phyloP scores from a whole-genome alignment of 2,888 invertebrate species.

The Dione juno region DNA sequence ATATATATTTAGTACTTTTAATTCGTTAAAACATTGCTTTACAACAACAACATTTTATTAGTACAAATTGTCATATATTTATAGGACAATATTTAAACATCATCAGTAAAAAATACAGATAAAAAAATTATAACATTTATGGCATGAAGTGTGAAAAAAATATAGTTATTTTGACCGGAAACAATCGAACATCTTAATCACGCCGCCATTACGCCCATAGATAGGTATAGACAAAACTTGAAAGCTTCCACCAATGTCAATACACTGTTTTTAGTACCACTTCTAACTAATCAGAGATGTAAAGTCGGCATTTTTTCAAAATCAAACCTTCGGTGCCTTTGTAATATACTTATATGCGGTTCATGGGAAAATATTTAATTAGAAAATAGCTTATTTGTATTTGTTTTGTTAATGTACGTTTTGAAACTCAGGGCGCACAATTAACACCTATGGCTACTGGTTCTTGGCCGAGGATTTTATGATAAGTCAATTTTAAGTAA shows the following conservation, averaged over 20 bases:
- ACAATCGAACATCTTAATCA: slow-evolving; percentile 65
- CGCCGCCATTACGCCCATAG: slow-evolving; percentile 65
- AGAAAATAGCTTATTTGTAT: slow-evolving; percentile 82
- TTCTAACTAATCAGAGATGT: slow-evolving; percentile 80
- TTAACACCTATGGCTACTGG: slow-evolving; percentile 74
- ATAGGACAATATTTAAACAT: too few species aligned
- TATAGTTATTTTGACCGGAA: slow-evolving; percentile 40
- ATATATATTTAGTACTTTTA: background rate
- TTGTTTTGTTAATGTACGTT: slow-evolving; percentile 80
- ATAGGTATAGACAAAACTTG: slow-evolving; percentile 62
- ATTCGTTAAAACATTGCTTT: background rate
- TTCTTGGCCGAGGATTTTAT: slow-evolving; percentile 66
- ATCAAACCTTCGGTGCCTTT: slow-evolving; percentile 70
- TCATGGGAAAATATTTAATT: slow-evolving; percentile 83
- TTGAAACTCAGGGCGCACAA: slow-evolving; percentile 47
- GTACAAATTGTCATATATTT: too few species aligned
- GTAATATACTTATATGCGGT: slow-evolving; percentile 60
- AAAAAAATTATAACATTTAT: background rate
- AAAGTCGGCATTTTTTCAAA: slow-evolving; percentile 70
- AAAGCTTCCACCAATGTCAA: slow-evolving; percentile 75
- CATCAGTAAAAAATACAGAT: too few species aligned
- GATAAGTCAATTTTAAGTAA: slow-evolving; percentile 70
- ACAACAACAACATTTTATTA: too few species aligned
- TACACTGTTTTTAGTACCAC: slow-evolving; percentile 81
- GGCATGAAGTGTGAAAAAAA: background rate